Conservation (phyloP, 1,140 invertebrate species). For the Antheraea pernyi region DNA sequence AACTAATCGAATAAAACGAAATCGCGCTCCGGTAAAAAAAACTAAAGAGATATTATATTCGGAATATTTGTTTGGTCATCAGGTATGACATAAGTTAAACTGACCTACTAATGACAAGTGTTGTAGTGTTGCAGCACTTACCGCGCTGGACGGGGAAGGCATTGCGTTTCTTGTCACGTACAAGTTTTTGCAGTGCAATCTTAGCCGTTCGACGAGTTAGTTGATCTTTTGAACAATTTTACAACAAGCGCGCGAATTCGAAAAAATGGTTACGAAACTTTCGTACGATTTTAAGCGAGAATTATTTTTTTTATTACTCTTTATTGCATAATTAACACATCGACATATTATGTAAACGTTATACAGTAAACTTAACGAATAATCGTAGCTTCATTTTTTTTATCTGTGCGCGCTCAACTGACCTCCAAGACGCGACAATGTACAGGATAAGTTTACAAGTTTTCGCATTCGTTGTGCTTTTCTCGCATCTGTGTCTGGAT, state of each 20-base stretch:
- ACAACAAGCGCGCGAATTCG: not conserved
- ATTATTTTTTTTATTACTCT: not conserved
- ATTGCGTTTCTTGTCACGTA: slow-evolving; percentile 45
- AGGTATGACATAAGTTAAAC: slow-evolving; percentile 20
- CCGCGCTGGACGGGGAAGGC: slow-evolving; percentile 26
- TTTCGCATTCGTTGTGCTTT: not conserved
- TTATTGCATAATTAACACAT: not conserved
- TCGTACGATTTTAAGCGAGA: not conserved
- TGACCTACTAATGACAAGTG: slow-evolving; percentile 27
- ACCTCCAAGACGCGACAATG: not conserved
- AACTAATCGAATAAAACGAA: too few species aligned
- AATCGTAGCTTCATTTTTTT: not conserved
- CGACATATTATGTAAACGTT: not conserved
- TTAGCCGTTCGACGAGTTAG: slow-evolving; percentile 31
- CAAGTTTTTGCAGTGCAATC: slow-evolving; percentile 45
- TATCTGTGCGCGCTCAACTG: too few species aligned
- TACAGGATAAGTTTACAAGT: not conserved
- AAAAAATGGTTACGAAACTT: not conserved
- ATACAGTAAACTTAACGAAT: not conserved
- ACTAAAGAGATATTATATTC: too few species aligned
- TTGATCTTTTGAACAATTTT: slow-evolving; percentile 15
- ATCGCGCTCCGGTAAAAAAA: too few species aligned
- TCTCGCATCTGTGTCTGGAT: slow-evolving; percentile 37
- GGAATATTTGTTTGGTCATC: not conserved
- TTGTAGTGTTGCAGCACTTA: not conserved